phyloP scores from a whole-genome alignment of 2,888 invertebrate species.

The Cerastis leucographa region DNA sequence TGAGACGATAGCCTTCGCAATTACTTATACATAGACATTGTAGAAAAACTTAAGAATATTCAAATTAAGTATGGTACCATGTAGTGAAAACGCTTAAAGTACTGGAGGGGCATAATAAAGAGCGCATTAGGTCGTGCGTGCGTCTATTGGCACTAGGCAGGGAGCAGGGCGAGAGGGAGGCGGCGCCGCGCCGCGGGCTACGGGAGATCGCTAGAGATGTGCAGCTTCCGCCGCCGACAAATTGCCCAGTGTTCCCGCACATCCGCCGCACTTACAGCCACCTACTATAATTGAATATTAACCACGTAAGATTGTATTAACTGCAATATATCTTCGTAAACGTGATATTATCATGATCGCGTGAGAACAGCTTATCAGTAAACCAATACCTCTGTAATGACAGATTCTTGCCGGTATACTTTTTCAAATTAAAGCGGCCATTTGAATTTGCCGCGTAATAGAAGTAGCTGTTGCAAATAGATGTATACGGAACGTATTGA shows the following conservation, averaged over 20 bases:
- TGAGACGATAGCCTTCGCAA: slow-evolving; percentile 56
- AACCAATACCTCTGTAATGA: slow-evolving; percentile 60
- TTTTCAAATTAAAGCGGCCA: slow-evolving; percentile 45
- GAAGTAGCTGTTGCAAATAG: slow-evolving; percentile 56
- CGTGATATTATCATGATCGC: slow-evolving; percentile 63
- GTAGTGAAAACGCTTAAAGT: slow-evolving; percentile 55
- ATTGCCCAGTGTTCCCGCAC: slow-evolving; percentile 75
- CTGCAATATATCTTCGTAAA: slow-evolving; percentile 66
- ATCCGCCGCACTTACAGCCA: slow-evolving; percentile 73
- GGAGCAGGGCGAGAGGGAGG: slow-evolving; percentile 48
- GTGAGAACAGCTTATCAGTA: slow-evolving; percentile 67
- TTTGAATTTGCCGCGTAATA: slow-evolving; percentile 53
- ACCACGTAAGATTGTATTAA: slow-evolving; percentile 69
- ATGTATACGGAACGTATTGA: slow-evolving; percentile 52
- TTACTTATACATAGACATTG: slow-evolving; percentile 47
- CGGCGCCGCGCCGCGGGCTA: slow-evolving; percentile 70
- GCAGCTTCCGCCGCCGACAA: slow-evolving; percentile 83
- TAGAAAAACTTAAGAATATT: slow-evolving; percentile 61
- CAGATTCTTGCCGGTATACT: slow-evolving; percentile 36
- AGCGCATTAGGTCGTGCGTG: slow-evolving; percentile 63
- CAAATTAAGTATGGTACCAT: slow-evolving; percentile 55
- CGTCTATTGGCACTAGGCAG: slow-evolving; percentile 50
- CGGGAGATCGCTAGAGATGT: slow-evolving; percentile 81
- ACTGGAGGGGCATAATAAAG: slow-evolving; percentile 55
- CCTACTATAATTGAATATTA: slow-evolving; percentile 80